Evolutionary conservation across 2,113 vertebrate genomes (phyloP).

Genomic region (Melanocharis versteri): DNA sequence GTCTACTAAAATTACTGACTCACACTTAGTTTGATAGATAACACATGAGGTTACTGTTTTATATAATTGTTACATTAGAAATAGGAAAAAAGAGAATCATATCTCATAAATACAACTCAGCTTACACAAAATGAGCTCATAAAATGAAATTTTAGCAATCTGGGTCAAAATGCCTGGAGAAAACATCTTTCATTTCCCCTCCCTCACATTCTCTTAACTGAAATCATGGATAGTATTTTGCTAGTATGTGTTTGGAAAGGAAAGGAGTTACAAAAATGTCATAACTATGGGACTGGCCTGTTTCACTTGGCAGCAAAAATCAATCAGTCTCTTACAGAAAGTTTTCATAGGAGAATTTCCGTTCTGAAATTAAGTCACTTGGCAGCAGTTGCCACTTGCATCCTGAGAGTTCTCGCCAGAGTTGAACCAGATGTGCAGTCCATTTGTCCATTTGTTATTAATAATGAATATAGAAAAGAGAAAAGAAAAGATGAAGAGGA

Average conservation of each 20-base stretch:
- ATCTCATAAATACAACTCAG: neutral
- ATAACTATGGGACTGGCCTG: neutral
- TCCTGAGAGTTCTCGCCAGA: neutral
- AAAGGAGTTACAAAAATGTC: neutral
- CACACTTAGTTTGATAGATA: neutral
- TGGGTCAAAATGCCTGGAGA: neutral
- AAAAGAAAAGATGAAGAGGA: neutral
- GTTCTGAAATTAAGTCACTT: neutral
- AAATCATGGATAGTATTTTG: neutral
- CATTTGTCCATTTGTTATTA: neutral
- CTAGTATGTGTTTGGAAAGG: neutral
- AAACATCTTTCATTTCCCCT: neutral
- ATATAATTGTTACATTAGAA: neutral
- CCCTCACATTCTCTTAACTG: neutral
- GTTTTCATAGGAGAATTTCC: neutral
- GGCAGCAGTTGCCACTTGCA: neutral
- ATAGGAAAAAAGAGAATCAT: neutral
- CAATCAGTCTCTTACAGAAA: neutral
- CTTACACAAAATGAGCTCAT: neutral
- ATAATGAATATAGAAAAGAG: neutral
- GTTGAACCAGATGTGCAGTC: conserved; percentile 10
- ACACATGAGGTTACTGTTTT: neutral
- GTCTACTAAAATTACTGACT: neutral
- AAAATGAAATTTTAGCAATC: neutral
- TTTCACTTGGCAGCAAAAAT: neutral